phyloP scores from a whole-genome alignment of 2,888 invertebrate genomes.

The Agrenia bidenticulata region DNA sequence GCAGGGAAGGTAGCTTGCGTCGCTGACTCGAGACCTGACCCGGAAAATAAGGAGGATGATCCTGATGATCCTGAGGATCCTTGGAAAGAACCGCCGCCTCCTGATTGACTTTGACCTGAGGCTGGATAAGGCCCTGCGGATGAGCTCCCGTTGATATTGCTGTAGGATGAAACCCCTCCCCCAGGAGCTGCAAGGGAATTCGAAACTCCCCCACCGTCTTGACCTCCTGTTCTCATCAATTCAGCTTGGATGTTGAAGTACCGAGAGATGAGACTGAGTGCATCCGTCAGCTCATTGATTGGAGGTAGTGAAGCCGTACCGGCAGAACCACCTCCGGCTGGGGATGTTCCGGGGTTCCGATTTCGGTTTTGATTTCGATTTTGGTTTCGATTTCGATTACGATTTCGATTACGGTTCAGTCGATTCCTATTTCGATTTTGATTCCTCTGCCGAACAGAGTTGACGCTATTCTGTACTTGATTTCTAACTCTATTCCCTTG shows the following conservation, averaged over 20 bases:
- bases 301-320: not conserved
- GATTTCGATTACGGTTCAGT: slow-evolving; percentile 4
- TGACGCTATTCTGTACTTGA: not conserved
- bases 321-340: not conserved
- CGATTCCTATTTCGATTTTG: slow-evolving; percentile 11
- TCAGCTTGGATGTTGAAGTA: slow-evolving; percentile 6
- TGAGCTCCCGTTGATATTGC: not conserved
- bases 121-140: slow-evolving; percentile 9
- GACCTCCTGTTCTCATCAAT: not conserved
- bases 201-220: not conserved
- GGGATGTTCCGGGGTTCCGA: not conserved
- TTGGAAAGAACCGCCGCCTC: too few relatives aligned
- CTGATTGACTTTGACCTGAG: not conserved
- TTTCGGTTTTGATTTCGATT: slow-evolving; percentile 1
- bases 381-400: slow-evolving; percentile 9
- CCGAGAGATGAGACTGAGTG: not conserved
- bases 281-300: not conserved
- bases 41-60: not conserved
- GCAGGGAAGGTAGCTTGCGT: not conserved
- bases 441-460: not conserved
- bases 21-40: not conserved
- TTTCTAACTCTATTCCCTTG: not conserved
- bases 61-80: not conserved
- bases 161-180: slow-evolving; percentile 6
- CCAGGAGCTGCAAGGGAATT: not conserved